These are phyloP conservation scores for Ophiothrix spiculata DNA, from an alignment of 35 echinoderm and acorn worm genomes.

Conservation along the genomic window DNA sequence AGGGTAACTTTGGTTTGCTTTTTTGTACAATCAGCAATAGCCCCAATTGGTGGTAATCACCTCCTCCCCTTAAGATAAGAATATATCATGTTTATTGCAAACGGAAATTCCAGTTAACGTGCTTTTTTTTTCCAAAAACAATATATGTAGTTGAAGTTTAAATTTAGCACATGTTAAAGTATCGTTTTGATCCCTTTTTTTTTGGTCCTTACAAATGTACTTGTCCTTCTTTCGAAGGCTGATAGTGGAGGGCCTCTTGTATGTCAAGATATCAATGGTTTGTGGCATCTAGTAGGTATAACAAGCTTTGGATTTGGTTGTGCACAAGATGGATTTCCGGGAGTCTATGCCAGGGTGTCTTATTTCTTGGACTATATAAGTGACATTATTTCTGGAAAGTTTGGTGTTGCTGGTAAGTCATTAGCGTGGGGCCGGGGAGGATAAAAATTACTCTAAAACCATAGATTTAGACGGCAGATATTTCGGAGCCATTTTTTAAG, in stretches of 20 bases:
- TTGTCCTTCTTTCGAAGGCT: constrained; percentile 14
- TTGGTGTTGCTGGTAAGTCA: neutral
- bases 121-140: neutral
- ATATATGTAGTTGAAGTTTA: neutral
- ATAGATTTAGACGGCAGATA: no score
- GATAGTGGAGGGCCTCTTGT: constrained; percentile 66
- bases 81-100: no score
- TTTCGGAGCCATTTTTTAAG: no score
- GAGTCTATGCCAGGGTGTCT: constrained; percentile 52
- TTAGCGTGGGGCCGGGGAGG: neutral
- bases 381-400: constrained; percentile 11
- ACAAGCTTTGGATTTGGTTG: constrained; percentile 66
- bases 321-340: constrained; percentile 36
- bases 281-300: constrained; percentile 49
- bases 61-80: no score
- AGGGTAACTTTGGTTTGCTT: no score
- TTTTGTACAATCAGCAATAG: no score
- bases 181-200: neutral
- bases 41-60: no score
- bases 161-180: neutral
- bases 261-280: constrained; percentile 20
- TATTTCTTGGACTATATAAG: neutral
- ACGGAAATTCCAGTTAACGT: no score
- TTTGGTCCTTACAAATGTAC: neutral
- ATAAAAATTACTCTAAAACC: neutral